Conservation (phyloP, 2,797 vertebrate species). For the Pipistrellus kuhlii region DNA sequence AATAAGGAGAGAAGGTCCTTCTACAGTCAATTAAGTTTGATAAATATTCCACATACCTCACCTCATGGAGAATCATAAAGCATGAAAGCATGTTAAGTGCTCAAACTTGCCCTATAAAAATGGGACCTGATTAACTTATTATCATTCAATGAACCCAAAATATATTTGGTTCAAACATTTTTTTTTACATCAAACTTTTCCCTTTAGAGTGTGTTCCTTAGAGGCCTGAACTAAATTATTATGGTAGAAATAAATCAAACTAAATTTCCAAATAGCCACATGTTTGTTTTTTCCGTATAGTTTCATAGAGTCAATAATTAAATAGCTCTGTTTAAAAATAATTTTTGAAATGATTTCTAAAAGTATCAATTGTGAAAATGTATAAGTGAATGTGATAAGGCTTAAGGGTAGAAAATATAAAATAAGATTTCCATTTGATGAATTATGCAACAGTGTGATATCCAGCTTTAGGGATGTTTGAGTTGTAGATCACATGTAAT, state of each 20-base stretch:
- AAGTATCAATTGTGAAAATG: constrained; percentile 27
- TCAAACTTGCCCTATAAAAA: background rate
- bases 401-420: background rate
- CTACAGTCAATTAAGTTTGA: constrained; percentile 24
- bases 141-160: constrained; percentile 35
- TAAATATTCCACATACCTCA: constrained; percentile 29
- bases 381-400: background rate
- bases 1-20: background rate
- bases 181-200: background rate
- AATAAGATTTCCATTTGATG: background rate
- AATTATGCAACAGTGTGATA: background rate
- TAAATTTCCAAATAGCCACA: background rate
- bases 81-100: background rate
- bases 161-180: background rate
- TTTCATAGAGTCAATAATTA: background rate
- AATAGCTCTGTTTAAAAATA: background rate
- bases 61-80: background rate
- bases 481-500: background rate
- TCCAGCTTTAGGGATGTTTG: background rate
- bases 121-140: background rate
- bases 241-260: background rate
- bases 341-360: background rate
- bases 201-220: background rate
- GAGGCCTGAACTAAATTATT: background rate
- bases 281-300: background rate